Conservation (phyloP, 2,113 vertebrate species). For the Xiphophorus maculatus region DNA sequence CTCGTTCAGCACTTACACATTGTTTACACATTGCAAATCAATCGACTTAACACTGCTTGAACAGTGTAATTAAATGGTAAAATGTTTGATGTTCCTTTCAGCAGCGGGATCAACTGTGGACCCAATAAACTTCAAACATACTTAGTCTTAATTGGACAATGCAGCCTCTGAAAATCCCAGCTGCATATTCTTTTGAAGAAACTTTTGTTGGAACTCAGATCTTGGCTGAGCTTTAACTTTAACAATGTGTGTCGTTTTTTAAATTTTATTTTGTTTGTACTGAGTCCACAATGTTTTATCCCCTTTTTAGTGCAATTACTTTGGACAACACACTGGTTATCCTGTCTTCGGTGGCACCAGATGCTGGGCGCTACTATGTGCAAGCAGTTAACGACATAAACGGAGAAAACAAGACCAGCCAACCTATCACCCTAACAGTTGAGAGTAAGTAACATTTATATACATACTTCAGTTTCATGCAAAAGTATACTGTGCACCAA, state of each 20-base stretch:
- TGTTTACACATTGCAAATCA: constrained; percentile 71
- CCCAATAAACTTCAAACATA: constrained; percentile 25
- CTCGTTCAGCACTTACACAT: constrained; percentile 61
- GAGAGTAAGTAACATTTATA: constrained; percentile 85
- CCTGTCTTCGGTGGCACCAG: constrained; percentile 94
- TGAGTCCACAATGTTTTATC: not conserved
- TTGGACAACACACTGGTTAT: constrained; percentile 97
- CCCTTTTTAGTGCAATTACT: constrained; percentile 88
- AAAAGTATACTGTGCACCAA: not conserved
- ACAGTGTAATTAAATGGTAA: constrained; percentile 68
- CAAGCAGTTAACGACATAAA: constrained; percentile 99
- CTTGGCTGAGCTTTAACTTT: not conserved
- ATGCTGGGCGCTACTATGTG: constrained; percentile 94
- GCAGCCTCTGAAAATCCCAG: not conserved
- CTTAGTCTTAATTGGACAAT: constrained; percentile 30
- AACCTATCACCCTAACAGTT: constrained; percentile 91
- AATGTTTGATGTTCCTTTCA: constrained; percentile 60
- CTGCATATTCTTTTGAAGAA: not conserved
- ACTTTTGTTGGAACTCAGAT: not conserved
- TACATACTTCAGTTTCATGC: not conserved
- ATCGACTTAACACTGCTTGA: constrained; percentile 69
- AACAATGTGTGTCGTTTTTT: not conserved
- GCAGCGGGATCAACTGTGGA: constrained; percentile 45
- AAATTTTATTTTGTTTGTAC: not conserved
- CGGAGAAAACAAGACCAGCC: constrained; percentile 98